Base-by-base conservation (phyloP, 2,888 invertebrate species). In the Apotomis turbidana region DNA sequence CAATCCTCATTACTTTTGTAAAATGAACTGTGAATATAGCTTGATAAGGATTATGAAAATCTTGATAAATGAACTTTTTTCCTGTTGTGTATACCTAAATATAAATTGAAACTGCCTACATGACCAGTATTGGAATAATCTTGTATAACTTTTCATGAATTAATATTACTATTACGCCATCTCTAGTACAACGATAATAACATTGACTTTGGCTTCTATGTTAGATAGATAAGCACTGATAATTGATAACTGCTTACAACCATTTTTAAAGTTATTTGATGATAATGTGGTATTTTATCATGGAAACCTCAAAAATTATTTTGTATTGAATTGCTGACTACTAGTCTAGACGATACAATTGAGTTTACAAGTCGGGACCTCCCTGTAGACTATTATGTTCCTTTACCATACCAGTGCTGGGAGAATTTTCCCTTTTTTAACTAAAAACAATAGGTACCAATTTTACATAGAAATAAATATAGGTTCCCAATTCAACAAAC, bases 161-260 rank as follows among this genome's bases (percentile, higher is more conserved):
- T 4, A n/a, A 64, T 10, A 46, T 10, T 6, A 27, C 46, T 46
- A 41, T 63, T 13, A 5, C 44, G 9, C 54, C 44, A 44, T 12
- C 44, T 13, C 10, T 13, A 3, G 41, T 54, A 15, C 15, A 13
- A 52, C 61, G 55, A 12, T 60, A 54, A 59, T 71, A 41, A 36
- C 54, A 60, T 71, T 71, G 66, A 71, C 59, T 70, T 66, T 60
- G 66, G 54, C 13, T 63, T 41, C 15, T 52, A 44, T 52, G 41
- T 57, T 60, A 54, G 15, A 46, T 58, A 71, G 66, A 66, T 66
- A 63, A 66, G 70, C 46, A 49, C 46, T 66, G 64, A 66, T 66
- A 58, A 64, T 62, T 62, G 38, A 62, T 63, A 63, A 52, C 52
- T 63, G 38, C 41, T 4, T 64, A 9, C 9, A 15, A 10, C 12